Conservation (phyloP, 2,888 invertebrate genomes). For the Villa cingulata region DNA sequence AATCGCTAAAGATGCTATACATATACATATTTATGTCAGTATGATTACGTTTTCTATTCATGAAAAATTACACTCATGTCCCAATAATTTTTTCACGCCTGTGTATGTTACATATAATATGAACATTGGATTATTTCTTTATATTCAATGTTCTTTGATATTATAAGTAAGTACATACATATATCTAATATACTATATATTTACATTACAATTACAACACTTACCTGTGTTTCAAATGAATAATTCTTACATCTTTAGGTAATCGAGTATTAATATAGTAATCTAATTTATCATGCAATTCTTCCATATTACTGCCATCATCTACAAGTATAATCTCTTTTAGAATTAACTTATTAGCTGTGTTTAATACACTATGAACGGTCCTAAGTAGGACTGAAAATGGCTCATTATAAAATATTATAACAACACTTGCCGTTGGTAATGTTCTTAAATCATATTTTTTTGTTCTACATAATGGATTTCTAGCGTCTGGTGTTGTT, state of each 20-base stretch:
- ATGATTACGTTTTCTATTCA: too few species aligned
- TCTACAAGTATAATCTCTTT: conserved; percentile 93
- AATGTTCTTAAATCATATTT: conserved; percentile 49
- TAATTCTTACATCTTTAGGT: conserved; percentile 53
- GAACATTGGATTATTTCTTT: too few species aligned
- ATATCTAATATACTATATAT: too few species aligned
- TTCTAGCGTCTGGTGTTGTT: conserved; percentile 37
- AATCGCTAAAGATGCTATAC: too few species aligned
- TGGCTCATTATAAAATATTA: conserved; percentile 84
- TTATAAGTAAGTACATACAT: too few species aligned
- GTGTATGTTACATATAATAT: too few species aligned
- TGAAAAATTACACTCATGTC: too few species aligned
- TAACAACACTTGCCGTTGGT: conserved; percentile 60
- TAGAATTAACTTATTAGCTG: conserved; percentile 47
- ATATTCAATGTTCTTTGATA: too few species aligned
- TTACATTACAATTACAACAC: conserved; percentile 9
- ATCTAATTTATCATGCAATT: conserved; percentile 58
- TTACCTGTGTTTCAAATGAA: conserved; percentile 58
- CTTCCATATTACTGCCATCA: conserved; percentile 73
- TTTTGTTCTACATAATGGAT: conserved; percentile 26
- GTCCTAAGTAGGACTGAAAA: conserved; percentile 70
- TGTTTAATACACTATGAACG: conserved; percentile 58
- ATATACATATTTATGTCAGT: too few species aligned
- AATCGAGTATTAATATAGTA: conserved; percentile 65
- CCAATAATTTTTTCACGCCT: too few species aligned